Conservation (phyloP, 2,113 vertebrate species). For the Siniperca knerii region DNA sequence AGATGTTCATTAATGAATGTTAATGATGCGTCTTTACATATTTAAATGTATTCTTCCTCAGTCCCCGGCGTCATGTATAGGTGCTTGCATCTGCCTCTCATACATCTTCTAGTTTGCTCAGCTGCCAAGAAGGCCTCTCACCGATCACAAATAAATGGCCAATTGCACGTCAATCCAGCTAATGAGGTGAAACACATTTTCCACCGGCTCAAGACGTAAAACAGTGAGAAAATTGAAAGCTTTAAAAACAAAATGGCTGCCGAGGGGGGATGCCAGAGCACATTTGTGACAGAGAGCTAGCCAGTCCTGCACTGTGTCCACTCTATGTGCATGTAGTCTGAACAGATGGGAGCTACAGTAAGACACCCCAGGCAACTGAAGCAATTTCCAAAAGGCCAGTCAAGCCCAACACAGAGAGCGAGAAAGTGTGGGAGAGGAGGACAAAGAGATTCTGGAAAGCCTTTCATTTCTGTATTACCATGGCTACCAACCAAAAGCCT, state of each 20-base stretch:
- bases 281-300: conserved; percentile 58
- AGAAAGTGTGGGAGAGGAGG: conserved; percentile 61
- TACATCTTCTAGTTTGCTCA: conserved; percentile 33
- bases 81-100: not conserved
- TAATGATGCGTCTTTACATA: conserved; percentile 30
- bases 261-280: conserved; percentile 29
- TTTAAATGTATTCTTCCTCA: conserved; percentile 2
- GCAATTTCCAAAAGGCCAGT: conserved; percentile 77
- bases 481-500: conserved; percentile 65
- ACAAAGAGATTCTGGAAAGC: conserved; percentile 65
- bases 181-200: conserved; percentile 55
- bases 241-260: conserved; percentile 61
- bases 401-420: conserved; percentile 49
- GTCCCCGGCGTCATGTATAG: not conserved
- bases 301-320: conserved; percentile 58
- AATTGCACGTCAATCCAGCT: conserved; percentile 37
- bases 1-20: conserved; percentile 42
- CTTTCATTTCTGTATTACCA: conserved; percentile 69
- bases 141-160: conserved; percentile 48
- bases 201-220: conserved; percentile 16
- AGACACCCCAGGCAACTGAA: conserved; percentile 70
- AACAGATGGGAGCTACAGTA: conserved; percentile 77
- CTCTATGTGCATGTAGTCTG: conserved; percentile 64
- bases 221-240: conserved; percentile 36
- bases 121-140: conserved; percentile 31